A percentile compares a stretch with the other conserved stretches of the same genome.
These are phyloP conservation scores for Heterochromis multidens DNA, from an alignment of 2,113 vertebrate genomes.

Conservation along the genomic window DNA sequence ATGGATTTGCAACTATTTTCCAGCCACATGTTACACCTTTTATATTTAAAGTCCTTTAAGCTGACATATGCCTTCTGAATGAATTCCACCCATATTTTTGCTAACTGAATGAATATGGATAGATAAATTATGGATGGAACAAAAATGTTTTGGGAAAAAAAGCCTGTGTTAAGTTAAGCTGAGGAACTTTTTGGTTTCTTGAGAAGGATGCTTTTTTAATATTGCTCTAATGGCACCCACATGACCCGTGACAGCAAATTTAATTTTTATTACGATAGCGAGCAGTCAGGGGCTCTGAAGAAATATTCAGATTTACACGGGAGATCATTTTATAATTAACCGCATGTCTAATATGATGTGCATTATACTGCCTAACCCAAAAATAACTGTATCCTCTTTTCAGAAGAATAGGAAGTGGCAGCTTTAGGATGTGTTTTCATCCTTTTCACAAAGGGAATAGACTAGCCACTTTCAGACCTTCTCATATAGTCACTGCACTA, in stretches of 20 bases:
- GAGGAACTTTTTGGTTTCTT: not conserved
- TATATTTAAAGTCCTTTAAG: conserved; percentile 7
- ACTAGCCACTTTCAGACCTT: conserved; percentile 5
- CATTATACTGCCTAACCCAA: not conserved
- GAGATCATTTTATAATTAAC: not conserved
- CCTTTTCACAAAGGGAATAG: not conserved
- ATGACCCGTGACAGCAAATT: conserved; percentile 5
- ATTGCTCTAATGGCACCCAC: not conserved
- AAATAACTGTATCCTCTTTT: not conserved
- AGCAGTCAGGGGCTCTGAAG: not conserved
- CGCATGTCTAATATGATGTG: not conserved
- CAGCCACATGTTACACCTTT: not conserved
- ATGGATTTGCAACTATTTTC: conserved; percentile 28
- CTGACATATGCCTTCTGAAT: not conserved
- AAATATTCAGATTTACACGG: not conserved
- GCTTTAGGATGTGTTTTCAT: not conserved
- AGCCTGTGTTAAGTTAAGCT: not conserved
- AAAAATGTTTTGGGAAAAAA: not conserved
- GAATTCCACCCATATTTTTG: not conserved
- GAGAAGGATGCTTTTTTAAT: not conserved
- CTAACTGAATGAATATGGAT: not conserved
- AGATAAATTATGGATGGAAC: not conserved
- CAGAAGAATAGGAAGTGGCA: not conserved
- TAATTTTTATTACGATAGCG: not conserved
- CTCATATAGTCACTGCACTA: not conserved